Conservation (phyloP, 2,888 invertebrate genomes). For the Sycophila texana region DNA sequence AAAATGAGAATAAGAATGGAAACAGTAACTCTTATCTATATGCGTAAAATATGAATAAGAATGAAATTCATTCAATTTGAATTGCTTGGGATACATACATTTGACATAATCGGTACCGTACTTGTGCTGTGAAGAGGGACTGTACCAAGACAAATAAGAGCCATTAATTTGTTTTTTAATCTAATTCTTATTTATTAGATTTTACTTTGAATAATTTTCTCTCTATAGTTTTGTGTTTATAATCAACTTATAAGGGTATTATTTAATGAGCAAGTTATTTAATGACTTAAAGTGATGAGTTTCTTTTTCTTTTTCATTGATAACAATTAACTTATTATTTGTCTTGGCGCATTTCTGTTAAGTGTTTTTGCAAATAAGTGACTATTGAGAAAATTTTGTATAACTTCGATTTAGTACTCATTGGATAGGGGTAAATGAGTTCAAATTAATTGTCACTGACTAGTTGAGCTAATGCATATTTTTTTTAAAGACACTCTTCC, state of each 20-base stretch:
- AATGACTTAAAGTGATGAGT: background rate
- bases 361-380: constrained; percentile 52
- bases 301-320: background rate
- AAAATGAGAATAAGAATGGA: constrained; percentile 35
- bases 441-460: constrained; percentile 51
- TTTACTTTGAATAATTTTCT: background rate
- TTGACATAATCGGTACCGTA: constrained; percentile 52
- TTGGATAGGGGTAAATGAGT: constrained; percentile 53
- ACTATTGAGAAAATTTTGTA: constrained; percentile 53
- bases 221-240: background rate
- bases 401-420: constrained; percentile 51
- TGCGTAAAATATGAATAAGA: constrained; percentile 43
- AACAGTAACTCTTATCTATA: constrained; percentile 43
- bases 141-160: constrained; percentile 47
- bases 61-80: constrained; percentile 38
- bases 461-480: constrained; percentile 39
- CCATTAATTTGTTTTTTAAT: constrained; percentile 11
- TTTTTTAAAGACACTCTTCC: constrained; percentile 42
- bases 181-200: background rate
- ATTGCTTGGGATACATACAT: constrained; percentile 47
- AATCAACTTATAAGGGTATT: background rate
- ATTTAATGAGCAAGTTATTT: background rate
- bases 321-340: constrained; percentile 26
- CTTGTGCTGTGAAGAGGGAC: constrained; percentile 52
- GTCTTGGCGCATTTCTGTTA: constrained; percentile 49